phyloP scores from a whole-genome alignment of 35 echinoderm and acorn worm species.

The Anneissia japonica region DNA sequence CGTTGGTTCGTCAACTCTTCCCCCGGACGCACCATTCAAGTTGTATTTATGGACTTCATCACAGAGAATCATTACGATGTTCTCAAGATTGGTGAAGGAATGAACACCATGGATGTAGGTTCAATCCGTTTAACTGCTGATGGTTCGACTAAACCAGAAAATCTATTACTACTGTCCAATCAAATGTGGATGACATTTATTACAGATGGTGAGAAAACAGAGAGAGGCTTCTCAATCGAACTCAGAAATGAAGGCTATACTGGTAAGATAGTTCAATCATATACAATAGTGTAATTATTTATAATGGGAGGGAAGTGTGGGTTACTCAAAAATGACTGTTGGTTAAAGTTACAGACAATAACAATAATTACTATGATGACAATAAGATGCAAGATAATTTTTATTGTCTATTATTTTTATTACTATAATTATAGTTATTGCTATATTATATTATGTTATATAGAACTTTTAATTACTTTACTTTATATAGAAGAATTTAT shows the following conservation, averaged over 20 bases:
- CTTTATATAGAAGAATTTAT: no score
- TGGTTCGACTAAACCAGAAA: conserved; percentile 9
- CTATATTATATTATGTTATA: no score
- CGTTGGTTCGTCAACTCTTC: conserved; percentile 85
- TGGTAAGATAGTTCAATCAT: no score
- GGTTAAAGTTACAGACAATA: no score
- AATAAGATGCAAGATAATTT: no score
- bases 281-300: no score
- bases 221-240: conserved; percentile 90
- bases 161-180: conserved; percentile 11
- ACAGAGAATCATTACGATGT: conserved; percentile 71
- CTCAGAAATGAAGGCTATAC: conserved; percentile 67
- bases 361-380: no score
- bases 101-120: conserved; percentile 33
- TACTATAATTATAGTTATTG: no score
- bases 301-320: no score
- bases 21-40: conserved; percentile 18
- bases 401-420: no score
- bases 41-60: conserved; percentile 57
- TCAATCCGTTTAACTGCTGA: conserved; percentile 11
- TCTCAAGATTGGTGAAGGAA: conserved; percentile 55
- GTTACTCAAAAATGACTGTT: no score
- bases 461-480: no score
- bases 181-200: conserved; percentile 73
- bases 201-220: conserved; percentile 75